Conservation (phyloP, 2,888 invertebrate genomes). For the Graphium colonna region DNA sequence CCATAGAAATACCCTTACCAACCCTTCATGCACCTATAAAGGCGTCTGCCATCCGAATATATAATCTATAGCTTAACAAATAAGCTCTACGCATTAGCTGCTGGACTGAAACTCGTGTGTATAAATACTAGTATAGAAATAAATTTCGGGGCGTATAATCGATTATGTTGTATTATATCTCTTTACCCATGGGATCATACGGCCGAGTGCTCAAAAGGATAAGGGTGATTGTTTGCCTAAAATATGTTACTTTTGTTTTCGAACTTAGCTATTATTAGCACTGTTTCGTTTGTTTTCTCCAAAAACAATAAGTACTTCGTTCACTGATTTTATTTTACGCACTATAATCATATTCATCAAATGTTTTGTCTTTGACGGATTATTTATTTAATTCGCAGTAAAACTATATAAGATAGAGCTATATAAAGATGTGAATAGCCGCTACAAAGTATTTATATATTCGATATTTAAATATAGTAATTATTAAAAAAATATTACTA, state of each 20-base stretch:
- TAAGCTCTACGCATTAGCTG: neutral
- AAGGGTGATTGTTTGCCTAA: constrained; percentile 35
- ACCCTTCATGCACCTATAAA: constrained; percentile 21
- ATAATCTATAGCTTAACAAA: neutral
- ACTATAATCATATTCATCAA: too few species aligned
- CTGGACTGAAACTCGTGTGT: neutral
- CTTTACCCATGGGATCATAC: constrained; percentile 50
- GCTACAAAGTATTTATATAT: too few species aligned
- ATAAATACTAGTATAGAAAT: constrained; percentile 40
- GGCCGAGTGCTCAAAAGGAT: constrained; percentile 38
- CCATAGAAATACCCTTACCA: constrained; percentile 37
- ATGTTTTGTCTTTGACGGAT: too few species aligned
- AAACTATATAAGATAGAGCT: too few species aligned
- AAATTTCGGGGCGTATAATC: constrained; percentile 64
- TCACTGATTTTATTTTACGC: too few species aligned
- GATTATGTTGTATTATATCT: constrained; percentile 64
- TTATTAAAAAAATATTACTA: too few species aligned
- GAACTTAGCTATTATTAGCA: constrained; percentile 21
- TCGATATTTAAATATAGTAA: too few species aligned
- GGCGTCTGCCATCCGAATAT: constrained; percentile 3
- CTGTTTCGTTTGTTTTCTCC: neutral
- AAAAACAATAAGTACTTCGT: neutral
- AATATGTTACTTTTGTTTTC: constrained; percentile 34
- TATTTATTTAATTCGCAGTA: too few species aligned
- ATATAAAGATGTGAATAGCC: too few species aligned